A percentile compares a stretch with the other conserved stretches of the same genome.
These are phyloP conservation scores for Echinometra lucunter DNA, from an alignment of 53 echinoderm and acorn worm genomes.

Conservation along the genomic window DNA sequence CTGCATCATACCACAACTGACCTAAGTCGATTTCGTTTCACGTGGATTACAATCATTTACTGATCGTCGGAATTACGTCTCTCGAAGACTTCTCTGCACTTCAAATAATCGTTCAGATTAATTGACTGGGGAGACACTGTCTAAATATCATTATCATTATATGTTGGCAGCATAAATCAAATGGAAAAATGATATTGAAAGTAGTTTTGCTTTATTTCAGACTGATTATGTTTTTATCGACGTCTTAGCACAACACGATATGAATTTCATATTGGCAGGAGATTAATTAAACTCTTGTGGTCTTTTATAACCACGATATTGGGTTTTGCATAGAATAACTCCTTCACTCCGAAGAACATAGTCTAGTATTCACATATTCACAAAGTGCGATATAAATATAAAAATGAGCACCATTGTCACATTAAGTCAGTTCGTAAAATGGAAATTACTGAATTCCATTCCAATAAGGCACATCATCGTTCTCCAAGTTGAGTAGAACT, in stretches of 20 bases:
- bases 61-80: neutral
- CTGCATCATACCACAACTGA: neutral
- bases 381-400: slow-evolving; percentile 30
- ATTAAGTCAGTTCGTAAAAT: neutral
- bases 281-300: neutral
- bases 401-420: slow-evolving; percentile 30
- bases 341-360: neutral
- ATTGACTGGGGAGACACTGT: too few species aligned
- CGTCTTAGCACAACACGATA: neutral
- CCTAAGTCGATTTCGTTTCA: too few species aligned
- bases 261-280: neutral
- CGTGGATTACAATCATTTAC: too few species aligned
- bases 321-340: slow-evolving; percentile 7
- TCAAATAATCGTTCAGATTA: too few species aligned
- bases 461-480: neutral
- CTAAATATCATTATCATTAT: too few species aligned
- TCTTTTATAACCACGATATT: neutral
- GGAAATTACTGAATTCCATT: neutral
- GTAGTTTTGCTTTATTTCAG: neutral
- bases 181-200: neutral
- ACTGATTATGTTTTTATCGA: neutral
- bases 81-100: neutral
- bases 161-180: neutral
- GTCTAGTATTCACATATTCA: slow-evolving; percentile 14
- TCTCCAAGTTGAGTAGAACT: neutral